phyloP scores from a whole-genome alignment of 2,797 vertebrate genomes.

The Macropus fuliginosus region DNA sequence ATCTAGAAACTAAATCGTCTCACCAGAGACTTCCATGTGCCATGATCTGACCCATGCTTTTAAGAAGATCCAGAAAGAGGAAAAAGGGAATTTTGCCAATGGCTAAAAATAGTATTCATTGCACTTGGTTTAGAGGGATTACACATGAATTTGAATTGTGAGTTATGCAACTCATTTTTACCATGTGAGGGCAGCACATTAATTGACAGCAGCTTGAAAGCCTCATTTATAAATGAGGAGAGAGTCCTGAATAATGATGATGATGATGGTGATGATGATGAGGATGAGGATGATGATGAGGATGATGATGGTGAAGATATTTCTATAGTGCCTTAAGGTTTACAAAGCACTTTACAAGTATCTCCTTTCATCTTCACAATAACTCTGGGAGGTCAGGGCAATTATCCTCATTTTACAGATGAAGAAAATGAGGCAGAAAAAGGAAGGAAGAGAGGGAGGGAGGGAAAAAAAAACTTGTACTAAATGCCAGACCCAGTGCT shows the following conservation, averaged over 20 bases:
- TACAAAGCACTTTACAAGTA: neutral
- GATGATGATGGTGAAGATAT: neutral
- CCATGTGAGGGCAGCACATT: constrained; percentile 61
- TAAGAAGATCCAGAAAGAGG: neutral
- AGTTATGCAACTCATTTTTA: constrained; percentile 69
- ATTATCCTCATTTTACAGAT: neutral
- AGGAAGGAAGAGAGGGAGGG: neutral
- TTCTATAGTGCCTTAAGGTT: neutral
- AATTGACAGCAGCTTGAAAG: constrained; percentile 72
- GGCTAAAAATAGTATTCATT: constrained; percentile 48
- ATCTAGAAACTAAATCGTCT: constrained; percentile 19
- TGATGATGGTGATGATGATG: neutral
- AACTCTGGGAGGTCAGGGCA: neutral
- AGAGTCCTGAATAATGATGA: constrained; percentile 34
- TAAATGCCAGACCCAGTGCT: neutral
- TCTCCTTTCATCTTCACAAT: neutral
- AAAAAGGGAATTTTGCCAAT: neutral
- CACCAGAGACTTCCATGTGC: neutral
- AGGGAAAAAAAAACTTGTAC: neutral
- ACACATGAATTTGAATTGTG: constrained; percentile 70
- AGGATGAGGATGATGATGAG: neutral
- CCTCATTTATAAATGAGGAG: constrained; percentile 73
- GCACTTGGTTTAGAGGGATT: constrained; percentile 61
- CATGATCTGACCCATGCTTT: neutral
- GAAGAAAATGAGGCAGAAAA: neutral